Base-by-base conservation (phyloP, 2,113 vertebrate species). In the Rhinogobius similis region DNA sequence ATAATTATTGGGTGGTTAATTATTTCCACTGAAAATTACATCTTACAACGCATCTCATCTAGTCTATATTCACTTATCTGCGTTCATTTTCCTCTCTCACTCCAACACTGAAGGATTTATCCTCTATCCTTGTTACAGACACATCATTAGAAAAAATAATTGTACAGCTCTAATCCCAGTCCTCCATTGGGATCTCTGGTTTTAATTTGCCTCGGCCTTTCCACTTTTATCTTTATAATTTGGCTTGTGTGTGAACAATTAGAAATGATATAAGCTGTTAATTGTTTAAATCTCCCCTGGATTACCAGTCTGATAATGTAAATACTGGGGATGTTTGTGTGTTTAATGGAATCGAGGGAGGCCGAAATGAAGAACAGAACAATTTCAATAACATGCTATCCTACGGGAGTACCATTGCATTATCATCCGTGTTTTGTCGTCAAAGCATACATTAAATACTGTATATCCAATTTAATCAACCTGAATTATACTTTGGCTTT, bases 71-170 rank as follows among this genome's bases (percentile, higher is more conserved):
- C 2, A 16, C 38, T 36, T 18, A 32, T 61, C 29, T 36, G 53
- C 29, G 29, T 8, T 61, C 27, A 36, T 20, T 8, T 38, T 13
- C 20, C 36, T 59, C 20, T 23, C 16, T 41, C 20, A 21, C 36
- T 11, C 18, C 23, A 20, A 39, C 10, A 21, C 20, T 39, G 21
- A 20, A 43, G 10, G 75, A 74, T 59, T 75, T 43, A 82, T 52
- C 43, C 55, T 66, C 24, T 78, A 74, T 58, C 78, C 77, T 82
- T 66, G 63, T 77, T 80, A 73, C 55, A 77, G 44, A 44, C 71
- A 79, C 9, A 11, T 74, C 82, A 79, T 88, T 77, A 70, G 79
- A 85, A 85, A 82, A 70, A 72, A 79, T 79, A 83, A 83, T 81
- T 76, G 68, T 39, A 77, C 65, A 24, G 38, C 75, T 65, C 62